These are phyloP conservation scores for Cataglyphis hispanica DNA, from an alignment of 1,140 invertebrate genomes.

Conservation along the genomic window DNA sequence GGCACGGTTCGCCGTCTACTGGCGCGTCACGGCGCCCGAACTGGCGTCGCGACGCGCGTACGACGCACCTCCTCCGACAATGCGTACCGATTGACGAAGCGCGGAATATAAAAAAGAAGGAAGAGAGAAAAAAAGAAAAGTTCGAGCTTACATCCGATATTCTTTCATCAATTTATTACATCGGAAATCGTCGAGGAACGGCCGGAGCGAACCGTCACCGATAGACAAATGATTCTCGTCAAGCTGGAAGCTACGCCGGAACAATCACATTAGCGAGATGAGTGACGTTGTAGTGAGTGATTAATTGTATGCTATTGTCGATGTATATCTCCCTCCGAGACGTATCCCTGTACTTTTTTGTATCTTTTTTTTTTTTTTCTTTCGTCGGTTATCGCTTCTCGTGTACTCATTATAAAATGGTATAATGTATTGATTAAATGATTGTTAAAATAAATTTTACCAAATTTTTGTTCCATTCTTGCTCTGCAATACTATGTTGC, in stretches of 20 bases:
- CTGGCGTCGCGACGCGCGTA: slow-evolving; percentile 71
- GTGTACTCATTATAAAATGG: not conserved
- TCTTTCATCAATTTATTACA: not conserved
- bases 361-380: not conserved
- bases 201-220: no score
- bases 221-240: slow-evolving; percentile 11
- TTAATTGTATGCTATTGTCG: slow-evolving; percentile 15
- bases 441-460: not conserved
- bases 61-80: slow-evolving; percentile 12
- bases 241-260: not conserved
- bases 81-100: not conserved
- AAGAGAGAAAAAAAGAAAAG: no score
- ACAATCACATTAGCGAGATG: slow-evolving; percentile 4
- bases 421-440: no score
- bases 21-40: slow-evolving; percentile 70
- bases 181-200: not conserved
- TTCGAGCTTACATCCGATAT: not conserved
- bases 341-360: not conserved
- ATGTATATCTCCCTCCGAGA: not conserved
- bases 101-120: not conserved
- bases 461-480: not conserved
- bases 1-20: slow-evolving; percentile 76
- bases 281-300: not conserved
- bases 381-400: not conserved
- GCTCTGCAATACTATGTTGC: not conserved